Percentiles rank a stretch among this genome's conserved stretches.
Conservation (phyloP, 2,888 invertebrate genomes). For the Ichneumoninae sp. region DNA sequence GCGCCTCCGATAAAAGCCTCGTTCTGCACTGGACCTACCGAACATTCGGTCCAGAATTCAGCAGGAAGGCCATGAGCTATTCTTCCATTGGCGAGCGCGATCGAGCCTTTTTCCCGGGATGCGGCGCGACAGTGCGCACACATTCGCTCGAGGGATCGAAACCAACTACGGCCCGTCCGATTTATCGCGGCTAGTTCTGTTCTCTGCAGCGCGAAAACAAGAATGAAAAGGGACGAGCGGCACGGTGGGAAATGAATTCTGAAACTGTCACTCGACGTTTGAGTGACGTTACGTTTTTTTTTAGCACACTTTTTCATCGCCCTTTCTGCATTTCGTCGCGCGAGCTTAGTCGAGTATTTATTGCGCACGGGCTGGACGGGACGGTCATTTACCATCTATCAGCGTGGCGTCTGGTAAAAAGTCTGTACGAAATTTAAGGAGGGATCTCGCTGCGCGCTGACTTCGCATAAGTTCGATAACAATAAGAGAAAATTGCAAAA, state of each 20-base stretch:
- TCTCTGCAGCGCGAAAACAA: constrained; percentile 15
- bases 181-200: constrained; percentile 21
- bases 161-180: constrained; percentile 25
- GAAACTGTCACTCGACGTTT: constrained; percentile 36
- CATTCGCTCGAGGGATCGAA: constrained; percentile 20
- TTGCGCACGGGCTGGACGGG: not conserved
- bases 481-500: too few relatives aligned
- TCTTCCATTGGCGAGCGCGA: constrained; percentile 41
- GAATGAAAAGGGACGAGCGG: not conserved
- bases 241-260: constrained; percentile 26
- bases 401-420: too few relatives aligned
- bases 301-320: constrained; percentile 7
- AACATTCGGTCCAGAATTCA: constrained; percentile 35
- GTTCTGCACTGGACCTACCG: constrained; percentile 9
- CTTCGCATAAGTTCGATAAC: too few relatives aligned
- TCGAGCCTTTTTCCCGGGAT: constrained; percentile 24
- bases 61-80: constrained; percentile 30
- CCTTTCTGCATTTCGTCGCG: not conserved
- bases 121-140: constrained; percentile 25
- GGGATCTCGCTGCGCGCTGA: too few relatives aligned
- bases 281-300: constrained; percentile 20
- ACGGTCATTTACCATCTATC: not conserved
- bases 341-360: constrained; percentile 2
- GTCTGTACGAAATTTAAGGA: too few relatives aligned
- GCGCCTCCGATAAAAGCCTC: constrained; percentile 38